Conservation (phyloP, 2,888 invertebrate genomes). For the Piscicola geometra region DNA sequence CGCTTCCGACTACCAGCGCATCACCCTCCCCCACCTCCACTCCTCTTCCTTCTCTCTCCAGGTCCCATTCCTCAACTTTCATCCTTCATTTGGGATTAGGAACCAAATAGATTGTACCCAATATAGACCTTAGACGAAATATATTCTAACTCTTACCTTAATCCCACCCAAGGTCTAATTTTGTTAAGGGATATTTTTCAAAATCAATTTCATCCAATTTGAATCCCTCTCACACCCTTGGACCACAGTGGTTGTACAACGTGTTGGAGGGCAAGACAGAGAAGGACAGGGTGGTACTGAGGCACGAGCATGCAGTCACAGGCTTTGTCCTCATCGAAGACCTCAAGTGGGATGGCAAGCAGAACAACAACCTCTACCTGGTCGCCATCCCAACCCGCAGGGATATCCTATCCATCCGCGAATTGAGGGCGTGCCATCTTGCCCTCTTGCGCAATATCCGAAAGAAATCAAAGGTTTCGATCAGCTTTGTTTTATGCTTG, state of each 20-base stretch:
- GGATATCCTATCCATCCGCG: constrained; percentile 76
- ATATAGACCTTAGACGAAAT: background rate
- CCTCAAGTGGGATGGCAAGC: constrained; percentile 86
- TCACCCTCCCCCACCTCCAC: constrained; percentile 73
- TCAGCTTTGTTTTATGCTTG: background rate
- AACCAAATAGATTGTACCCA: no score
- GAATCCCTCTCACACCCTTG: background rate
- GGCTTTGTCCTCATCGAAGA: constrained; percentile 78
- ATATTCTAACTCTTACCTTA: background rate
- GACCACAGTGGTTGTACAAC: constrained; percentile 89
- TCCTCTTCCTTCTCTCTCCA: constrained; percentile 67
- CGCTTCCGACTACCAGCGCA: constrained; percentile 69
- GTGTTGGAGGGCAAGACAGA: constrained; percentile 87
- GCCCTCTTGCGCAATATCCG: constrained; percentile 76
- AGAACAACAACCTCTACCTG: constrained; percentile 73
- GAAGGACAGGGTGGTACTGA: constrained; percentile 76
- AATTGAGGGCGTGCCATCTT: constrained; percentile 72
- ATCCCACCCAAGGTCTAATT: background rate
- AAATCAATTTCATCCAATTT: background rate
- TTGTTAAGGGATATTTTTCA: constrained; percentile 8
- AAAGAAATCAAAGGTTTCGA: constrained; percentile 66
- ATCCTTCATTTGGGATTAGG: no score
- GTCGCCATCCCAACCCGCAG: constrained; percentile 71
- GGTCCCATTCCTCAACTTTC: no score
- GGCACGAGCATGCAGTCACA: constrained; percentile 69